phyloP scores from a whole-genome alignment of 2,888 invertebrate species.

The Petrolisthes manimaculis region DNA sequence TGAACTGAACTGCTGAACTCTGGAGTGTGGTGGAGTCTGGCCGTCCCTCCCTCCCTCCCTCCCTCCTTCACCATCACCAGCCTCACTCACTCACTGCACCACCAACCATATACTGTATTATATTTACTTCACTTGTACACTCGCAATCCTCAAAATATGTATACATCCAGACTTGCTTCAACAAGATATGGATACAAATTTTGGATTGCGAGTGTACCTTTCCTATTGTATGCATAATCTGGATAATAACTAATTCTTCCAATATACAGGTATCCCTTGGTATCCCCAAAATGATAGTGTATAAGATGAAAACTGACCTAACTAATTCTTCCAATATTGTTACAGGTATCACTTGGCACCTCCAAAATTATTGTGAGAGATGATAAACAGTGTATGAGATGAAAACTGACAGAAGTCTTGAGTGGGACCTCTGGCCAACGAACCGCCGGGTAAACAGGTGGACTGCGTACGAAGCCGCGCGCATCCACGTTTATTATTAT shows the following conservation, averaged over 20 bases:
- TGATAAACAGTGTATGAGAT: neutral
- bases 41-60: slow-evolving; percentile 22
- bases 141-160: no score
- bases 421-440: neutral
- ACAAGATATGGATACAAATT: neutral
- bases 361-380: neutral
- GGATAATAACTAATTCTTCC: no score
- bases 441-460: slow-evolving; percentile 55
- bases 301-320: no score
- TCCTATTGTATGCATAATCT: no score
- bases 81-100: slow-evolving; percentile 11
- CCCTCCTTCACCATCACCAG: neutral
- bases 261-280: no score
- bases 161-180: no score
- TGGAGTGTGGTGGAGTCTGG: neutral
- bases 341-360: neutral
- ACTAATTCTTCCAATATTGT: no score
- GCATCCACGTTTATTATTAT: neutral
- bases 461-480: slow-evolving; percentile 43
- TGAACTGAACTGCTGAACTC: slow-evolving; percentile 35
- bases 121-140: no score
- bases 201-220: no score
- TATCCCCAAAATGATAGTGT: no score
- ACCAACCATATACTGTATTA: neutral
- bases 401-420: no score